A percentile compares a stretch with the other conserved stretches of the same genome.
Conservation (phyloP, 2,113 vertebrate species). For the Crotophaga sulcirostris region DNA sequence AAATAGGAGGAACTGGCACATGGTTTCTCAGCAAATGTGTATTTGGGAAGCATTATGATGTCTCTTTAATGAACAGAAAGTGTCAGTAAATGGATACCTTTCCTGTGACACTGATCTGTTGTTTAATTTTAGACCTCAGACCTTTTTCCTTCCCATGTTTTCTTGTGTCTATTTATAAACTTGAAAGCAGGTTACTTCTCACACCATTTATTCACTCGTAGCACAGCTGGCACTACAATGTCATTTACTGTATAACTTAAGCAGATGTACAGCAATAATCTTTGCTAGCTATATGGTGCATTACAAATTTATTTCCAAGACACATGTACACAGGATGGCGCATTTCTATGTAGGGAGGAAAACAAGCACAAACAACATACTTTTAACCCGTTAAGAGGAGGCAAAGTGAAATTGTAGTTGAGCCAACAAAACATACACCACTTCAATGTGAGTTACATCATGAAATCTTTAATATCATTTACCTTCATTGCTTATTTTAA, state of each 20-base stretch:
- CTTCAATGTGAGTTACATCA: neutral
- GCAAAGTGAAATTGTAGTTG: neutral
- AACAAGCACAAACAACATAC: neutral
- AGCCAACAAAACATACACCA: neutral
- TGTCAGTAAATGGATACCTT: neutral
- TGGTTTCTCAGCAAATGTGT: neutral
- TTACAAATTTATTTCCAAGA: neutral
- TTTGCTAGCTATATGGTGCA: fast-evolving
- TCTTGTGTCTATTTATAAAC: neutral
- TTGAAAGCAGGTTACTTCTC: neutral
- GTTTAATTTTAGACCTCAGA: neutral
- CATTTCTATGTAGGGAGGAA: neutral
- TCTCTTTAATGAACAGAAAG: neutral
- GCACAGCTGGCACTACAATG: neutral
- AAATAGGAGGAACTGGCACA: neutral
- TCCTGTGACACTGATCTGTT: neutral
- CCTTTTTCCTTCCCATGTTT: neutral
- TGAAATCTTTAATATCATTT: neutral
- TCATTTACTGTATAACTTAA: neutral
- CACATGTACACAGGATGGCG: fast-evolving
- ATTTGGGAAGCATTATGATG: neutral
- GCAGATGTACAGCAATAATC: neutral
- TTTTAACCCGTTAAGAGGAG: neutral
- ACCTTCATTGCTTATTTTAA: neutral
- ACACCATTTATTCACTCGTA: neutral